Percentiles rank a stretch among this genome's conserved stretches.
phyloP scores from a whole-genome alignment of 1,140 invertebrate species.

The Lucilia cuprina region DNA sequence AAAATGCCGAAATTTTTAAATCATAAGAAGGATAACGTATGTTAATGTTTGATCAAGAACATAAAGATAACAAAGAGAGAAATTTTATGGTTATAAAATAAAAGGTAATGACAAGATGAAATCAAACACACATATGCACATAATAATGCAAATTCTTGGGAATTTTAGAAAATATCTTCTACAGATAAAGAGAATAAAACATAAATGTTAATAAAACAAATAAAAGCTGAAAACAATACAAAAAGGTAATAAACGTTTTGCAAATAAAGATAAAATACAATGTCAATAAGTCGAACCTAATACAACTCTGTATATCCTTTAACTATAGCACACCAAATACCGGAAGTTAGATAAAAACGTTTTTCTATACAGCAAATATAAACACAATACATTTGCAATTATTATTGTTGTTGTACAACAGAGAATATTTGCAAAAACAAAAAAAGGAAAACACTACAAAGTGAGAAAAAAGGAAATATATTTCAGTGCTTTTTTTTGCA shows the following conservation, averaged over 20 bases:
- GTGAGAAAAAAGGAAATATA: background rate
- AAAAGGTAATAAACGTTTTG: too few relatives aligned
- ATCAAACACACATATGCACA: background rate
- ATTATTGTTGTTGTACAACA: background rate
- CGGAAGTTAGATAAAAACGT: too few relatives aligned
- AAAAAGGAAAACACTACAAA: background rate
- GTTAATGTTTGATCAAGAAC: conserved; percentile 5
- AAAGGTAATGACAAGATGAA: background rate
- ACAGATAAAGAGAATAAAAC: too few relatives aligned
- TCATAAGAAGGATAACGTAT: conserved; percentile 11
- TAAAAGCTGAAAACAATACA: too few relatives aligned
- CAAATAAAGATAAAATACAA: too few relatives aligned
- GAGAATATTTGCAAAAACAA: background rate
- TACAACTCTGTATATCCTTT: too few relatives aligned
- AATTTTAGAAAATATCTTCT: too few relatives aligned
- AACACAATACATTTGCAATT: background rate
- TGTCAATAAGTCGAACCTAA: too few relatives aligned
- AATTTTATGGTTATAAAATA: conserved; percentile 15
- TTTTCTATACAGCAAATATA: too few relatives aligned
- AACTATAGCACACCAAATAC: too few relatives aligned
- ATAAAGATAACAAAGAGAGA: background rate
- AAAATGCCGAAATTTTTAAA: background rate
- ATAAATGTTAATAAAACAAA: too few relatives aligned
- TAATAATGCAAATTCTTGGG: too few relatives aligned
- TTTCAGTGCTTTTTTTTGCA: background rate